A percentile compares a stretch with the other conserved stretches of the same genome.
phyloP scores from a whole-genome alignment of 2,797 vertebrate genomes.

The Odontamblyopus lacepedii region DNA sequence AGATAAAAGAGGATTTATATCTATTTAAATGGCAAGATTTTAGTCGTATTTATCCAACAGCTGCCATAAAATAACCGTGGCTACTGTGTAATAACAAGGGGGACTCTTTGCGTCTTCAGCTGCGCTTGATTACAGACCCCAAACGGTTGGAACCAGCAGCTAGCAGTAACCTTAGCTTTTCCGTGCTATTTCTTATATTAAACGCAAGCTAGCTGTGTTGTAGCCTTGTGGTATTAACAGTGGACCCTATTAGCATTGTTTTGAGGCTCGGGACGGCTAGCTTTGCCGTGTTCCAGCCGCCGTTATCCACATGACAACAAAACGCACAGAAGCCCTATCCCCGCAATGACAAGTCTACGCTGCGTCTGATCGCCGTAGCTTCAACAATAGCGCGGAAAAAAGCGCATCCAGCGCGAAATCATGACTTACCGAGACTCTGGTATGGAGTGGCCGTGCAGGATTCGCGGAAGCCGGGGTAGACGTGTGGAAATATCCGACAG shows the following conservation, averaged over 20 bases:
- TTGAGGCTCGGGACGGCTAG: neutral
- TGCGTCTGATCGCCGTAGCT: slow-evolving; percentile 21
- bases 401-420: neutral
- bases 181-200: neutral
- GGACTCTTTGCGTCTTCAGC: slow-evolving; percentile 25
- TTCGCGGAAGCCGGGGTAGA: neutral
- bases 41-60: neutral
- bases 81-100: slow-evolving; percentile 37
- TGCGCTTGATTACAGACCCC: slow-evolving; percentile 27
- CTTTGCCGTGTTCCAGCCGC: slow-evolving; percentile 25
- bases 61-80: slow-evolving; percentile 10
- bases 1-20: too few relatives aligned
- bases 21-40: too few relatives aligned
- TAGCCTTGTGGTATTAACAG: neutral
- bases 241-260: neutral
- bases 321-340: slow-evolving; percentile 19
- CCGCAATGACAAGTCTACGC: slow-evolving; percentile 64
- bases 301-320: slow-evolving; percentile 38
- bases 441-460: neutral
- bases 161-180: slow-evolving; percentile 41
- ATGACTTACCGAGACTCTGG: slow-evolving; percentile 30
- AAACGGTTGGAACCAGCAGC: slow-evolving; percentile 26
- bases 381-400: neutral
- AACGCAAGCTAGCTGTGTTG: neutral
- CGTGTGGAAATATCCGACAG: slow-evolving; percentile 11